A percentile compares a stretch with the other conserved stretches of the same genome.
phyloP scores from a whole-genome alignment of 2,113 vertebrate genomes.

The Prinia subflava region DNA sequence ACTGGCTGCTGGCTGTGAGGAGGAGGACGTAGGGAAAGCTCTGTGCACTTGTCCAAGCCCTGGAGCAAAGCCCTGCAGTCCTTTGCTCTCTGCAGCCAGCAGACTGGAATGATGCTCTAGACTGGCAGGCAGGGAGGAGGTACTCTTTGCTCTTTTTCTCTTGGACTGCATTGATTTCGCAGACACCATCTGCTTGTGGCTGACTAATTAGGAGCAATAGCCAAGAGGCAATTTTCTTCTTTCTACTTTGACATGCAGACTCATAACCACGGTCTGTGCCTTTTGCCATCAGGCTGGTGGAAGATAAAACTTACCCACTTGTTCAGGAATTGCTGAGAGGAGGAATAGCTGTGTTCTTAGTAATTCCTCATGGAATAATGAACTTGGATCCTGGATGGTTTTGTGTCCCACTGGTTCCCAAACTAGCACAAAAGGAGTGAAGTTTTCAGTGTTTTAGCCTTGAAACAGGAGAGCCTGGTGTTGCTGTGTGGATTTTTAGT shows the following conservation, averaged over 20 bases:
- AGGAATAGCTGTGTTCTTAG: not conserved
- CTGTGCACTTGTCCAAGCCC: not conserved
- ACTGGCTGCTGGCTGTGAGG: not conserved
- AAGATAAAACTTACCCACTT: not conserved
- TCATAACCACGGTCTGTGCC: not conserved
- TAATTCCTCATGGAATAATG: not conserved
- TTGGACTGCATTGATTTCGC: not conserved
- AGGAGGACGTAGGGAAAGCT: not conserved
- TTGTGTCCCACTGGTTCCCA: not conserved
- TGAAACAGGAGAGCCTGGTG: not conserved
- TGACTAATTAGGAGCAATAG: conserved; percentile 1
- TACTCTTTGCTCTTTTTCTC: conserved; percentile 5
- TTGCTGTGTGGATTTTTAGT: not conserved
- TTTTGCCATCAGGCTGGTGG: not conserved
- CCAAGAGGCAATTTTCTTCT: not conserved
- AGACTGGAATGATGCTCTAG: conserved; percentile 9
- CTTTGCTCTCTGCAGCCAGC: not conserved
- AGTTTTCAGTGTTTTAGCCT: not conserved
- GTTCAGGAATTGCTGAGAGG: not conserved
- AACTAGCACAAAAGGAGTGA: not conserved
- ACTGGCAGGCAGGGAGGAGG: not conserved
- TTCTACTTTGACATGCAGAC: not conserved
- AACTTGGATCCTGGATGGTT: not conserved
- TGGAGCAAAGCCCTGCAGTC: not conserved
- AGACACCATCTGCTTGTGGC: conserved; percentile 20